Conservation (phyloP, 2,113 vertebrate genomes). For the Gallinago paraguaiae region DNA sequence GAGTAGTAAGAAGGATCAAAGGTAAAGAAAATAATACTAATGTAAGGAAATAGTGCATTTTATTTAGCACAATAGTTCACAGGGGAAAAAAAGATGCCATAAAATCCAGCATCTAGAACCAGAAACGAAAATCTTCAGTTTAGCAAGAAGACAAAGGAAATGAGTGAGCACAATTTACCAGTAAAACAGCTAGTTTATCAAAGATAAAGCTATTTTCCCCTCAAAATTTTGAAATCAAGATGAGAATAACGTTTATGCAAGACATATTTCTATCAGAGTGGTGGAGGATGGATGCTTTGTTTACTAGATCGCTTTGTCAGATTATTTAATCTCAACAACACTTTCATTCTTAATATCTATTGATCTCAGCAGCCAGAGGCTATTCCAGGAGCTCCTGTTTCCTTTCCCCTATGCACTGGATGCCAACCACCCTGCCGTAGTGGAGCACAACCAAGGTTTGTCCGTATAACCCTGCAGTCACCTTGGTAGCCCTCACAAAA, state of each 20-base stretch:
- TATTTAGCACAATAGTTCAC: not conserved
- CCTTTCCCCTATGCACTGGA: not conserved
- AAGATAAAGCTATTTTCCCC: not conserved
- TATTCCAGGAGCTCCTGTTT: not conserved
- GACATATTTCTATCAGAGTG: not conserved
- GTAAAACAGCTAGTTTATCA: not conserved
- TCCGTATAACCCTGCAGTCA: not conserved
- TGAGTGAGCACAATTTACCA: not conserved
- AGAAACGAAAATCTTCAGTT: not conserved
- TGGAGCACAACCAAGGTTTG: not conserved
- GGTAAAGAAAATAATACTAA: not conserved
- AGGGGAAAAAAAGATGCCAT: fast-evolving
- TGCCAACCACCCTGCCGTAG: not conserved
- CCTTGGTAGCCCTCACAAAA: not conserved
- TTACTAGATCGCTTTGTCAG: not conserved
- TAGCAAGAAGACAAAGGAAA: not conserved
- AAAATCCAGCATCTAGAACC: not conserved
- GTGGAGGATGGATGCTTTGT: not conserved
- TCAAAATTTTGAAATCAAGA: not conserved
- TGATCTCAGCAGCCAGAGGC: not conserved
- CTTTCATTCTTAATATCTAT: not conserved
- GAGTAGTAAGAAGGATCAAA: not conserved
- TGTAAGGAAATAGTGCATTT: not conserved
- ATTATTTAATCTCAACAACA: not conserved
- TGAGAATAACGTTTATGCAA: not conserved